Percentiles rank a stretch among this genome's conserved stretches.
Conservation (phyloP, 2,797 vertebrate species). For the Alosa sapidissima region DNA sequence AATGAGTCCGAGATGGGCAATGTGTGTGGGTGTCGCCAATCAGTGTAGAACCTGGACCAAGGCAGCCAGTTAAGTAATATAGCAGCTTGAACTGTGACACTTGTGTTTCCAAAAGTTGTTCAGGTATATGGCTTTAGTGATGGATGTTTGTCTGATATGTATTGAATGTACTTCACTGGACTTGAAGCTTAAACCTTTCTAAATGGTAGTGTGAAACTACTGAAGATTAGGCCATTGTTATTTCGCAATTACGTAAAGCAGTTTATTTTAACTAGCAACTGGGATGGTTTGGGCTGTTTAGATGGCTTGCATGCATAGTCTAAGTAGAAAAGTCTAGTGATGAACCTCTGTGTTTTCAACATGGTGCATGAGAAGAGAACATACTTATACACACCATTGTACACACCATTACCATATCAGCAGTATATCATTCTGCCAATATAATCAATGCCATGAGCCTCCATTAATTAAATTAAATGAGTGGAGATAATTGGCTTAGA, state of each 20-base stretch:
- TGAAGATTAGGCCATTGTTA: not conserved
- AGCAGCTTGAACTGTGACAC: not conserved
- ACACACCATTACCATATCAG: not conserved
- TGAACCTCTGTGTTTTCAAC: constrained; percentile 57
- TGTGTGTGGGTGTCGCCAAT: too few species aligned
- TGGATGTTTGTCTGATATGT: not conserved
- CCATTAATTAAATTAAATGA: not conserved
- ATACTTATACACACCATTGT: not conserved
- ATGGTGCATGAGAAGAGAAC: not conserved
- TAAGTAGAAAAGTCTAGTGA: constrained; percentile 61
- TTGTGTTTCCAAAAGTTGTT: not conserved
- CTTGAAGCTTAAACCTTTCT: not conserved
- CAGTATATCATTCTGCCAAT: not conserved
- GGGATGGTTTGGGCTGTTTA: not conserved
- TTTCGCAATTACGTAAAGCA: not conserved
- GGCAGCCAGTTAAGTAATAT: not conserved
- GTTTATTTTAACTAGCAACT: not conserved
- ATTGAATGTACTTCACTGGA: not conserved
- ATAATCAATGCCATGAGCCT: not conserved
- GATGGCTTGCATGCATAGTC: constrained; percentile 71
- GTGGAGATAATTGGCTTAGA: not conserved
- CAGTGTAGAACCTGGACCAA: not conserved
- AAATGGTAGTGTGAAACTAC: not conserved
- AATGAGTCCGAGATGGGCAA: not conserved
- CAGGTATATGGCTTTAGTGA: not conserved